These are phyloP conservation scores for Xylota segnis DNA, from an alignment of 2,888 invertebrate species.

Conservation along the genomic window DNA sequence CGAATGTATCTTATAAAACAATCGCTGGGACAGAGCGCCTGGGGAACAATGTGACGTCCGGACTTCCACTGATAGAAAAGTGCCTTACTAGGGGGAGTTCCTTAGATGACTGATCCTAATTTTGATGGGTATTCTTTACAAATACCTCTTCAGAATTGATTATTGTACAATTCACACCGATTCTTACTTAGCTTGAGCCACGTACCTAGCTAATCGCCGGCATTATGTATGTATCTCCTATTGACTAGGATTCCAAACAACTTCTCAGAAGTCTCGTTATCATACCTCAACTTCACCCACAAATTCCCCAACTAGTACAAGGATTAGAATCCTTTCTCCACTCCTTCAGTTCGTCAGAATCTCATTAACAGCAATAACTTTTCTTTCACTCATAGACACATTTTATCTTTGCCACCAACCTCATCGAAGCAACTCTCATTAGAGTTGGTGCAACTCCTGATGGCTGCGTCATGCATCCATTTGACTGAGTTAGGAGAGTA, in stretches of 20 bases:
- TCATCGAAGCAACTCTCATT: neutral
- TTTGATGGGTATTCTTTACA: too few relatives aligned
- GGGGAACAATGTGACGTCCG: too few relatives aligned
- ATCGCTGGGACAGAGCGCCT: too few relatives aligned
- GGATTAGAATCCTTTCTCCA: neutral
- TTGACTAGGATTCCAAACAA: neutral
- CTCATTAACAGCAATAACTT: conserved; percentile 3
- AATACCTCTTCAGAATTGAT: too few relatives aligned
- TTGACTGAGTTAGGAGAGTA: neutral
- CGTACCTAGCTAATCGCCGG: neutral
- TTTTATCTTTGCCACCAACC: neutral
- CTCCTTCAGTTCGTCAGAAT: neutral
- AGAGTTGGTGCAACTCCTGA: conserved; percentile 17
- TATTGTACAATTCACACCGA: too few relatives aligned
- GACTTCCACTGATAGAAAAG: too few relatives aligned
- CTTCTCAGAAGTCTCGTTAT: neutral
- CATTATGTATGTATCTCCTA: neutral
- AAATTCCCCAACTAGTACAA: neutral
- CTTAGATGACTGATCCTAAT: too few relatives aligned
- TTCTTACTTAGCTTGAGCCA: neutral
- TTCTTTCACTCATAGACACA: neutral
- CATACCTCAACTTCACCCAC: neutral
- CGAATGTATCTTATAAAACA: too few relatives aligned
- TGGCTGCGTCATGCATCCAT: neutral
- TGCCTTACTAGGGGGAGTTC: too few relatives aligned